phyloP scores from a whole-genome alignment of 2,113 vertebrate genomes.

The Genyomyrus donnyi region DNA sequence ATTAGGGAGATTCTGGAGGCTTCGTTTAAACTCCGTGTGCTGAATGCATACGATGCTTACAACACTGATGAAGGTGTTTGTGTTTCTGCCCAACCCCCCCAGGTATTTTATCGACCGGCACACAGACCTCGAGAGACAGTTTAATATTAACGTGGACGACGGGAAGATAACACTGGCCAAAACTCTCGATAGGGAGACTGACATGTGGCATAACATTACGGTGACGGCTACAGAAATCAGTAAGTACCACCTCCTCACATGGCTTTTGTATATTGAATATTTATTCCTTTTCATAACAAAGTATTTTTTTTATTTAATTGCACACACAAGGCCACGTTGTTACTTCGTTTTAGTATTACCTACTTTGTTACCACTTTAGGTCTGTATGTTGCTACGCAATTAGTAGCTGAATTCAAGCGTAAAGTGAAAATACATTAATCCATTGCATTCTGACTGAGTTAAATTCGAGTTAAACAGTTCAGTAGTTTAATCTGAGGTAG shows the following conservation, averaged over 20 bases:
- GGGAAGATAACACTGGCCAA: conserved; percentile 93
- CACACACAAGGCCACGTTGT: not conserved
- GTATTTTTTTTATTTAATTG: not conserved
- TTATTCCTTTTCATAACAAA: not conserved
- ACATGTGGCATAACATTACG: conserved; percentile 95
- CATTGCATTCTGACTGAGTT: conserved; percentile 58
- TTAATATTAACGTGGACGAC: conserved; percentile 93
- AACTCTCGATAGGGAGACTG: conserved; percentile 84
- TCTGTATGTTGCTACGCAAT: conserved; percentile 46
- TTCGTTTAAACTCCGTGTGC: conserved; percentile 4
- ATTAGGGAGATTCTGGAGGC: conserved; percentile 23
- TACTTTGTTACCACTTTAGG: not conserved
- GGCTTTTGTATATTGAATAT: not conserved
- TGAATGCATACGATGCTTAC: conserved; percentile 17
- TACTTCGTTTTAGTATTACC: conserved; percentile 24
- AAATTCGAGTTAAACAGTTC: conserved; percentile 57
- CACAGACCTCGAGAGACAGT: conserved; percentile 95
- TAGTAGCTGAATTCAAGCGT: conserved; percentile 42
- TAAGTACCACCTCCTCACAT: conserved; percentile 64
- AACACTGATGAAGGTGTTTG: not conserved
- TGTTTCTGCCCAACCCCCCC: conserved; percentile 39
- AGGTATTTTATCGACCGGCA: conserved; percentile 98
- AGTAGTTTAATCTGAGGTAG: conserved; percentile 55
- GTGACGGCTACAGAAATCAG: conserved; percentile 92
- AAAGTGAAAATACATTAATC: conserved; percentile 44